Conservation (phyloP, 1,140 invertebrate species). For the Sminthurides bifidus region DNA sequence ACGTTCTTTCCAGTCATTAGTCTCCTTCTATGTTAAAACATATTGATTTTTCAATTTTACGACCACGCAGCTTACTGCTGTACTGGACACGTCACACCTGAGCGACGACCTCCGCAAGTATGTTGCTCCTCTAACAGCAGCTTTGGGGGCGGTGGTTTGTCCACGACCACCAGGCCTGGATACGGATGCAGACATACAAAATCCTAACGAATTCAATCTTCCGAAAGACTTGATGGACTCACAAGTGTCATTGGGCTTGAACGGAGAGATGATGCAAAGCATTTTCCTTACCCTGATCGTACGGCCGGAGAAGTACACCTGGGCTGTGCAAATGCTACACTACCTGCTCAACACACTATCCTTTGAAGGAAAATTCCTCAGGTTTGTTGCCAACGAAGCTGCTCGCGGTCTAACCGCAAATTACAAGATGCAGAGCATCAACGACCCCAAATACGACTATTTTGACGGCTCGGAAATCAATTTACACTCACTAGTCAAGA, state of each 20-base stretch:
- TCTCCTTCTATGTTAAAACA: too few species aligned
- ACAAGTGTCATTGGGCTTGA: slow-evolving; percentile 28
- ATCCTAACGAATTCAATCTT: slow-evolving; percentile 29
- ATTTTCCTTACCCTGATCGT: slow-evolving; percentile 26
- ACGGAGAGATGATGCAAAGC: slow-evolving; percentile 30
- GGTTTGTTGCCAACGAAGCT: slow-evolving; percentile 57
- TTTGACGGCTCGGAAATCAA: slow-evolving; percentile 30
- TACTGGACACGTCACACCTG: slow-evolving; percentile 60
- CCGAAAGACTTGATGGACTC: slow-evolving; percentile 23
- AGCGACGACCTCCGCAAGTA: slow-evolving; percentile 41
- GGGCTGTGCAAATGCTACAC: slow-evolving; percentile 60
- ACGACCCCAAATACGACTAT: slow-evolving; percentile 26
- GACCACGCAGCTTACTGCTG: slow-evolving; percentile 46
- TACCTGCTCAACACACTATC: slow-evolving; percentile 59
- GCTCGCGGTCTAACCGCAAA: slow-evolving; percentile 33
- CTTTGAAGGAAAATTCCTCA: slow-evolving; percentile 58
- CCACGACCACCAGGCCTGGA: slow-evolving; percentile 28
- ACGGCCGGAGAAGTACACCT: slow-evolving; percentile 53
- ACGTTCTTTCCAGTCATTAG: slow-evolving; percentile 4
- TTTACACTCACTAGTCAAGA: slow-evolving; percentile 22
- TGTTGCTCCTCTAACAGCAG: slow-evolving; percentile 53
- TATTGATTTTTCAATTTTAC: too few species aligned
- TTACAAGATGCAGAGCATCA: slow-evolving; percentile 26
- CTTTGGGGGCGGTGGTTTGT: slow-evolving; percentile 55
- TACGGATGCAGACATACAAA: slow-evolving; percentile 22